Percentiles rank a stretch among this genome's conserved stretches.
These are phyloP conservation scores for Netelia inedita DNA, from an alignment of 2,888 invertebrate species.

Conservation along the genomic window DNA sequence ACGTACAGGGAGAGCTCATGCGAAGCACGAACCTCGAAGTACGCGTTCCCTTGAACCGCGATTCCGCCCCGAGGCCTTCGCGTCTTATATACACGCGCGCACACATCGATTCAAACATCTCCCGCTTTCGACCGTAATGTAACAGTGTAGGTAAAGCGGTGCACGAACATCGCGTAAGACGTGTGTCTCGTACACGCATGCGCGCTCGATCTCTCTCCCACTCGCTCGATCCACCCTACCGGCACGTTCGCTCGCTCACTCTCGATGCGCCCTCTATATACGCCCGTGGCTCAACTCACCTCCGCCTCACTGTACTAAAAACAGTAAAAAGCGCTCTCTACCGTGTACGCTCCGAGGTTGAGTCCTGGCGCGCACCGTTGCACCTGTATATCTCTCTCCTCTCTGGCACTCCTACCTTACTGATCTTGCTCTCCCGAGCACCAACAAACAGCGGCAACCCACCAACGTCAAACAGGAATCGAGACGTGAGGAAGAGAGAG, in stretches of 20 bases:
- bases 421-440: slow-evolving; percentile 71
- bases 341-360: slow-evolving; percentile 59
- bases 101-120: slow-evolving; percentile 21
- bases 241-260: slow-evolving; percentile 42
- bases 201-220: slow-evolving; percentile 25
- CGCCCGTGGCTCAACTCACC: slow-evolving; percentile 17
- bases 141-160: slow-evolving; percentile 63
- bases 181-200: slow-evolving; percentile 21
- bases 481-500: slow-evolving; percentile 23
- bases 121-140: slow-evolving; percentile 66
- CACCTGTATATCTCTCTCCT: slow-evolving; percentile 75
- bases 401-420: slow-evolving; percentile 78
- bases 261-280: slow-evolving; percentile 58
- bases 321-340: slow-evolving; percentile 71
- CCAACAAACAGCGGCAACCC: slow-evolving; percentile 63
- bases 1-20: slow-evolving; percentile 43
- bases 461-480: slow-evolving; percentile 44
- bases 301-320: slow-evolving; percentile 66
- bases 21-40: slow-evolving; percentile 64
- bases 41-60: slow-evolving; percentile 72
- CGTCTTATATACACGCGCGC: slow-evolving; percentile 6
- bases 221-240: slow-evolving; percentile 35
- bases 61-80: slow-evolving; percentile 67
- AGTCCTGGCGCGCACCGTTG: slow-evolving; percentile 73
- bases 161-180: slow-evolving; percentile 50